These are phyloP conservation scores for Drosophila atripex DNA, from an alignment of 2,888 invertebrate genomes.

Conservation along the genomic window DNA sequence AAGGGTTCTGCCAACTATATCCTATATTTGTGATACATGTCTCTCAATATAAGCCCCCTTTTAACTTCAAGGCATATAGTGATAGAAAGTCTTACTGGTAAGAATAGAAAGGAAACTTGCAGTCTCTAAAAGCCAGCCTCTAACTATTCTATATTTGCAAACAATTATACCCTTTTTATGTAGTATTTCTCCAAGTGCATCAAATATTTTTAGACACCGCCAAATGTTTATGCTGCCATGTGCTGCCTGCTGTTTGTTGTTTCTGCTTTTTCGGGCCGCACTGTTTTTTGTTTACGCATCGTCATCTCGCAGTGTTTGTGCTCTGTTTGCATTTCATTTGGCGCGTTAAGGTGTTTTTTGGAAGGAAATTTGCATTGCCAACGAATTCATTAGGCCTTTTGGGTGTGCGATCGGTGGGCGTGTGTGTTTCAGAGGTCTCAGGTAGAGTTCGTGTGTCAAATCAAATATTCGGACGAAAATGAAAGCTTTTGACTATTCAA, in stretches of 20 bases:
- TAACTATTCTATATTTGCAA: no score
- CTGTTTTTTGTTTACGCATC: conserved; percentile 60
- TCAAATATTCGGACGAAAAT: conserved; percentile 3
- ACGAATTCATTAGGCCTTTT: conserved; percentile 62
- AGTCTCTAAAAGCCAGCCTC: no score
- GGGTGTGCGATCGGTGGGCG: conserved; percentile 1
- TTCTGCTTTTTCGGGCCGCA: conserved; percentile 16
- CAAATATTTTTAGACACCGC: conserved; percentile 33
- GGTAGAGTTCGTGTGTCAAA: conserved; percentile 4
- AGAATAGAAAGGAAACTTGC: no score
- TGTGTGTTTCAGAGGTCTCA: not conserved
- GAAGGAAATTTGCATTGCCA: conserved; percentile 66
- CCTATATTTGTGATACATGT: no score
- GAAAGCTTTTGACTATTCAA: conserved; percentile 14
- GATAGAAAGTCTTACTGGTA: no score
- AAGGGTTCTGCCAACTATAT: no score
- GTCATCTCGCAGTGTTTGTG: conserved; percentile 62
- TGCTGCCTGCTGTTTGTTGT: conserved; percentile 47
- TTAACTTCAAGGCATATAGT: no score
- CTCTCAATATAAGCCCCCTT: no score
- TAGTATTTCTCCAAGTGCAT: conserved; percentile 12
- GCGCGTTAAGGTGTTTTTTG: conserved; percentile 63
- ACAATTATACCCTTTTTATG: not conserved
- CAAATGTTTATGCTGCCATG: conserved; percentile 70
- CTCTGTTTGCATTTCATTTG: conserved; percentile 72